These are phyloP conservation scores for Pelecanus crispus DNA, from an alignment of 2,113 vertebrate species.

Conservation along the genomic window DNA sequence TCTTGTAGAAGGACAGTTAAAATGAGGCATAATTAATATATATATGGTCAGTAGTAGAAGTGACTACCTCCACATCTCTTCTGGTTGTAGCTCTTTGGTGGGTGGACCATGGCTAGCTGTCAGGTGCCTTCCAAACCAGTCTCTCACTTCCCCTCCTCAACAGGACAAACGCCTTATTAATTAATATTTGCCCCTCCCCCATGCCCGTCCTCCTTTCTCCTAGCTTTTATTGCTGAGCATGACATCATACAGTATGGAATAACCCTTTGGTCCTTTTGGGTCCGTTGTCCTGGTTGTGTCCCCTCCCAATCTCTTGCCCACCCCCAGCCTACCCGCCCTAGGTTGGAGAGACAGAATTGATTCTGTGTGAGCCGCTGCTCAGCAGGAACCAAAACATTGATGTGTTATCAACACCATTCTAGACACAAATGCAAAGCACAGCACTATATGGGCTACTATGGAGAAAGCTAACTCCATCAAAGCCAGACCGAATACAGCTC, in stretches of 20 bases:
- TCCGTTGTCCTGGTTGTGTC: not conserved
- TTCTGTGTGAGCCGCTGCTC: fast-evolving
- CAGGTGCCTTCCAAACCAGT: not conserved
- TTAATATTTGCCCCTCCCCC: not conserved
- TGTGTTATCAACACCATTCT: not conserved
- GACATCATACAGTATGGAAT: not conserved
- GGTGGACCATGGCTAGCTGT: not conserved
- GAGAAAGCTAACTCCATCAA: not conserved
- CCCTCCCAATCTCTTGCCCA: not conserved
- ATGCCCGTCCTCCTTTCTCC: not conserved
- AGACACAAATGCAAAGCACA: not conserved
- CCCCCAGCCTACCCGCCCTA: not conserved
- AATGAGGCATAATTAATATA: not conserved
- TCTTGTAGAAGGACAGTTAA: not conserved
- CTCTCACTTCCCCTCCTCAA: not conserved
- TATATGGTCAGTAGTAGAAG: not conserved
- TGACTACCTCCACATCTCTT: not conserved
- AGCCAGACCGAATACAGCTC: not conserved
- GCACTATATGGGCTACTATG: not conserved
- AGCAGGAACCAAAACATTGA: not conserved
- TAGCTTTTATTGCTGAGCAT: not conserved
- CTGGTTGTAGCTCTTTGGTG: not conserved
- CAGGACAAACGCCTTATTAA: not conserved
- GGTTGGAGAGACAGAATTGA: not conserved
- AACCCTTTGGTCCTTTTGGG: not conserved